phyloP scores from a whole-genome alignment of 2,797 vertebrate species.

The Pyrocephalus nanus region DNA sequence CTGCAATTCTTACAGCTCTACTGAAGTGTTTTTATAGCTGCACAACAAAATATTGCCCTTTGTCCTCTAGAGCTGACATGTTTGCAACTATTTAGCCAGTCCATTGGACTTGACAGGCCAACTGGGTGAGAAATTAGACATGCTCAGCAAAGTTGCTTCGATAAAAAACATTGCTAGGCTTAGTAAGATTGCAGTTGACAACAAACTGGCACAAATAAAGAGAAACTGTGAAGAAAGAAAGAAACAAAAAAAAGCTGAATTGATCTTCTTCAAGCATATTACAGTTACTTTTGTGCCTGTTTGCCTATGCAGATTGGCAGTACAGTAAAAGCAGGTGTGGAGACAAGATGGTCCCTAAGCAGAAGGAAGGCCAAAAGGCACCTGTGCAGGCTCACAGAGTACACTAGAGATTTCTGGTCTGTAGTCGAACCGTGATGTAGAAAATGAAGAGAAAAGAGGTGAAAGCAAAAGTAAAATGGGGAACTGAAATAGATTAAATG shows the following conservation, averaged over 20 bases:
- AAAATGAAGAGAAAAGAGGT: not conserved
- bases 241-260: not conserved
- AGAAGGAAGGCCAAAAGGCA: not conserved
- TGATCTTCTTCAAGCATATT: not conserved
- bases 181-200: not conserved
- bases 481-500: not conserved
- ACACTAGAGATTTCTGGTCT: not conserved
- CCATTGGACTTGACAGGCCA: not conserved
- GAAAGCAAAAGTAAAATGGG: not conserved
- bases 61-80: not conserved
- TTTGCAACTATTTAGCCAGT: not conserved
- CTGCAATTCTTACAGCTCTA: not conserved
- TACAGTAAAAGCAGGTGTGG: not conserved
- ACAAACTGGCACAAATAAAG: not conserved
- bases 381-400: not conserved
- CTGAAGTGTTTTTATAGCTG: not conserved
- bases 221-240: not conserved
- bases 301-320: not conserved
- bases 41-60: not conserved
- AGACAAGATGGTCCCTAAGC: not conserved
- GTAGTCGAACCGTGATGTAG: accelerated
- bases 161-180: not conserved
- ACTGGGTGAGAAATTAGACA: not conserved
- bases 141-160: accelerated
- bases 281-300: not conserved